phyloP scores from a whole-genome alignment of 2,113 vertebrate genomes.

The Promerops cafer region DNA sequence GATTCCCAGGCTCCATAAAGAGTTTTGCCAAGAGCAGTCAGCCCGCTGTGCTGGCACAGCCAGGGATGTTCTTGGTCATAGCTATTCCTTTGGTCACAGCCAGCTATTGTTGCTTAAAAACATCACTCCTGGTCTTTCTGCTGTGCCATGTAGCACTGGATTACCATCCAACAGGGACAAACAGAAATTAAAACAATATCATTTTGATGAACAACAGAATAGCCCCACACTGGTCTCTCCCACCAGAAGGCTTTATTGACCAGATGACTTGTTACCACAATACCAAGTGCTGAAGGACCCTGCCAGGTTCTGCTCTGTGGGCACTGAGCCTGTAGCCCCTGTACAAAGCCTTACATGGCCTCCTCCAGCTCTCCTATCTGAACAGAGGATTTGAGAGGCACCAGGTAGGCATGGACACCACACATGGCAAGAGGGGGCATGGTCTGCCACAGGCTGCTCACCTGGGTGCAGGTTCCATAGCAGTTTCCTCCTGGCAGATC shows the following conservation, averaged over 20 bases:
- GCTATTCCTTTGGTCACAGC: background rate
- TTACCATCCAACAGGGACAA: background rate
- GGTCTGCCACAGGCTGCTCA: background rate
- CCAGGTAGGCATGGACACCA: background rate
- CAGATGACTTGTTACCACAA: background rate
- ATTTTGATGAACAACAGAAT: background rate
- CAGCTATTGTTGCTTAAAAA: background rate
- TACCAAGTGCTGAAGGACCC: background rate
- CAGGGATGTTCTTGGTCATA: background rate
- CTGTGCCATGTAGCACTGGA: rapidly evolving
- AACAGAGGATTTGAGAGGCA: background rate
- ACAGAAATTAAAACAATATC: background rate
- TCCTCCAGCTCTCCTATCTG: background rate
- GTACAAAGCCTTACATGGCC: background rate
- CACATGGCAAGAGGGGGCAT: background rate
- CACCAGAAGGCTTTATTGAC: background rate
- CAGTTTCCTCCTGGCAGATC: background rate
- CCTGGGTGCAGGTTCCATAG: background rate
- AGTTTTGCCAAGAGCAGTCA: background rate
- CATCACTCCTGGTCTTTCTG: background rate
- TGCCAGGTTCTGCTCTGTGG: background rate
- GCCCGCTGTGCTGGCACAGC: rapidly evolving
- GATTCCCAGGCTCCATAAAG: background rate
- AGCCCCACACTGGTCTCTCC: background rate
- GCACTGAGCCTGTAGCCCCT: rapidly evolving